These are phyloP conservation scores for Drosophila conformis DNA, from an alignment of 2,888 invertebrate genomes.

Conservation along the genomic window DNA sequence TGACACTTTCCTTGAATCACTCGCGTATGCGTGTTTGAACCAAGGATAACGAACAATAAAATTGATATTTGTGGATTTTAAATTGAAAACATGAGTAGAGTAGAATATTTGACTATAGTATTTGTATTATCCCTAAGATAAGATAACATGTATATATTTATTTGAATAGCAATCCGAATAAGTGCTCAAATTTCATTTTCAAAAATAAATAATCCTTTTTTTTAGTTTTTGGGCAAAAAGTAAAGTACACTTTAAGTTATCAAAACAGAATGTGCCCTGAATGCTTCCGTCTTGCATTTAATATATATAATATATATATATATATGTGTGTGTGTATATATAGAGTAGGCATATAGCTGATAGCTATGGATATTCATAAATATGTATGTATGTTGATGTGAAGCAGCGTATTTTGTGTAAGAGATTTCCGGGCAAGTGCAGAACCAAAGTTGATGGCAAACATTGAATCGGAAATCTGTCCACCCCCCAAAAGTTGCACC, in stretches of 20 bases:
- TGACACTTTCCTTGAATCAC: constrained; percentile 1
- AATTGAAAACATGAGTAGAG: background rate
- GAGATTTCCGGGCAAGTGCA: constrained; percentile 25
- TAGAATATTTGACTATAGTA: rapidly evolving
- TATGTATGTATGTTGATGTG: background rate
- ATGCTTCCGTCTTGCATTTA: background rate
- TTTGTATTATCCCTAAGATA: background rate
- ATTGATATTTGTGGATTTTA: constrained; percentile 12
- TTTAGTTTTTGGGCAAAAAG: background rate
- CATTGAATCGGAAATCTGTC: constrained; percentile 29
- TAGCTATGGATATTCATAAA: background rate
- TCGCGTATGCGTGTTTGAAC: background rate
- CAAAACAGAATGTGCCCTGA: background rate
- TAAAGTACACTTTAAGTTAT: background rate
- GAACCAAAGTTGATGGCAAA: constrained; percentile 36
- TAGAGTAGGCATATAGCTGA: background rate
- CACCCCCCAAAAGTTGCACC: constrained; percentile 33
- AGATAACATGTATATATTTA: background rate
- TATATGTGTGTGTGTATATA: background rate
- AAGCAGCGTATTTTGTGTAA: background rate
- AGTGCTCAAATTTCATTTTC: background rate
- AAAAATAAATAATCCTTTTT: background rate
- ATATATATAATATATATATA: background rate
- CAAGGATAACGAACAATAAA: background rate
- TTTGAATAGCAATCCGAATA: background rate